Conservation (phyloP, 2,888 invertebrate species). For the Drosophila mulleri region DNA sequence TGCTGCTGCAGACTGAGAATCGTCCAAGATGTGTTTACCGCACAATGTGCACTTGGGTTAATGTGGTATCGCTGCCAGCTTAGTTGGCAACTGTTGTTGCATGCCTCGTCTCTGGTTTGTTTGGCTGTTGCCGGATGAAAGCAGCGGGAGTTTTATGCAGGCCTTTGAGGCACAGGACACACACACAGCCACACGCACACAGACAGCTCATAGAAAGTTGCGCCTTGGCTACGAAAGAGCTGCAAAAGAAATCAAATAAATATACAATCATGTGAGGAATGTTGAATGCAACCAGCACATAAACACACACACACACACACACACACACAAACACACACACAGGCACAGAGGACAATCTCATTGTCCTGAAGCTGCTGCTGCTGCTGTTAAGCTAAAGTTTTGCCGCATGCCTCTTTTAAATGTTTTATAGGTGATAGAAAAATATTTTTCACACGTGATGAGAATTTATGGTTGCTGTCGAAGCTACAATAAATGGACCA, state of each 20-base stretch:
- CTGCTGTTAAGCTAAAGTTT: constrained; percentile 35
- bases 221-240: constrained; percentile 4
- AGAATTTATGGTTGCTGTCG: constrained; percentile 80
- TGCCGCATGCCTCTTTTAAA: constrained; percentile 67
- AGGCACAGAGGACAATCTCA: constrained; percentile 14
- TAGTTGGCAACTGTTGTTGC: constrained; percentile 33
- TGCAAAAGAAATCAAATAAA: constrained; percentile 68
- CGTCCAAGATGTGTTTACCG: constrained; percentile 22
- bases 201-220: constrained; percentile 15
- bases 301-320: constrained; percentile 5
- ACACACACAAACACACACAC: constrained; percentile 3
- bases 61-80: constrained; percentile 45
- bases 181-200: constrained; percentile 2
- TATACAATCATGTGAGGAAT: constrained; percentile 66
- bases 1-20: constrained; percentile 2
- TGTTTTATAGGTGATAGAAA: constrained; percentile 80
- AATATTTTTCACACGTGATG: constrained; percentile 84
- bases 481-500: constrained; percentile 58
- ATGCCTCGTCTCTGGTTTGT: constrained; percentile 36
- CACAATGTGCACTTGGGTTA: constrained; percentile 49
- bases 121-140: constrained; percentile 35
- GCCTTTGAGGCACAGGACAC: constrained; percentile 45
- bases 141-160: constrained; percentile 48
- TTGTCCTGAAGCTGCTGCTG: constrained; percentile 34
- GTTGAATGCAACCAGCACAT: constrained; percentile 47